phyloP scores from a whole-genome alignment of 2,113 vertebrate genomes.

The Balaeniceps rex region DNA sequence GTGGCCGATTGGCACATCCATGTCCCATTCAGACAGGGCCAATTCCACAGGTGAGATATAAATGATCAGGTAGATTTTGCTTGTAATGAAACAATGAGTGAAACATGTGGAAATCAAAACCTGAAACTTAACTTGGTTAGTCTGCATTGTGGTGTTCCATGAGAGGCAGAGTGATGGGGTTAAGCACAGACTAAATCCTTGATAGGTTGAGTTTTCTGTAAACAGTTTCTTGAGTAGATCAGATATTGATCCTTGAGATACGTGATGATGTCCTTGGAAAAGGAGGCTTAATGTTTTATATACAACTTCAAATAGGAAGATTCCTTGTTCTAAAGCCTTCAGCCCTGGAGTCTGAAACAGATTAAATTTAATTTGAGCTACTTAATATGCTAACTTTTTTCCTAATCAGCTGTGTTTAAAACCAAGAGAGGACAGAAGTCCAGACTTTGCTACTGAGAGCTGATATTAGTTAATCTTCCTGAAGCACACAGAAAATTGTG shows the following conservation, averaged over 20 bases:
- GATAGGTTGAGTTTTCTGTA: neutral
- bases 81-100: neutral
- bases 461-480: neutral
- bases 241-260: neutral
- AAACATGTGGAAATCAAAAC: neutral
- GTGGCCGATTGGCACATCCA: slow-evolving; percentile 82
- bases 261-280: neutral
- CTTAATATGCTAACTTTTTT: neutral
- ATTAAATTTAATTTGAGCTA: neutral
- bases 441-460: neutral
- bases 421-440: neutral
- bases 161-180: neutral
- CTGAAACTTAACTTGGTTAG: neutral
- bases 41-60: slow-evolving; percentile 91
- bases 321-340: neutral
- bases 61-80: neutral
- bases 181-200: too few species aligned
- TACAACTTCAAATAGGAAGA: neutral
- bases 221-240: neutral
- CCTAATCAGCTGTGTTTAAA: neutral
- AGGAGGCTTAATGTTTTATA: neutral
- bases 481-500: neutral
- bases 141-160: rapidly evolving
- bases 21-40: slow-evolving; percentile 95
- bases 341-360: neutral